Evolutionary conservation across 2,797 vertebrate species (phyloP), one percentile per base, ranked within the genome.

Genomic region (Cetoscarus ocellatus): DNA sequence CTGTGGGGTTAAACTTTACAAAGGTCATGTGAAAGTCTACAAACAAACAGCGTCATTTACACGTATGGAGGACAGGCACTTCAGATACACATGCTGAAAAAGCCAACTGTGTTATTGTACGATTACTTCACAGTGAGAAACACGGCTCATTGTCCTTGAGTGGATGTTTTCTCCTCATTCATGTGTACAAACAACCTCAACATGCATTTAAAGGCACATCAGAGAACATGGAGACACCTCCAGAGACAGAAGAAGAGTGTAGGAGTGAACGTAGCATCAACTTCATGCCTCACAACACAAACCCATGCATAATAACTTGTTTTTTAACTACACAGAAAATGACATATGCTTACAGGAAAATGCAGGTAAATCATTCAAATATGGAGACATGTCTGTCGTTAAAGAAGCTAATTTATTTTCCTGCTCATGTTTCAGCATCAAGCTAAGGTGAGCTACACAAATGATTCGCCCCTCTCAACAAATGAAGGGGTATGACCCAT

Each of bases 11-110:
- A 82, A 90, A 83, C 72, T 83, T 86, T 77, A 50, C 56, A 91
- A 88, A 92, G 85, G 90, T 93, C 89, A 88, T 44, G 53, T 67
- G 67, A 68, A 84, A 79, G 70, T 75, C 67, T 58, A 74, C 39
- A 70, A 77, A 73, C 71, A 85, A 75, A 79, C 72, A 77, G 42
- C 7, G 38, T 85, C 73, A 75, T 75, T 76, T 47, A 79, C 50
- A 48, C 35, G 79, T 48, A 69, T 49, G 47, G 36, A 77, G 59
- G 75, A 66, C 52, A 90, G 66, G 82, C 86, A 85, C 80, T n/a
- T n/a, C 45, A 77, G 59, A 50, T n/a, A 49, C 8, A 63, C 88
- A 88, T 88, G 80, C 86, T 79, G 66, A 34, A 84, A 60, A 58
- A 68, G 64, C 69, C 56, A 18, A 74, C 68, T 47, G 38, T 45